Base-by-base conservation (phyloP, 23 tunicate genomes). In the Phallusia fumigata region DNA sequence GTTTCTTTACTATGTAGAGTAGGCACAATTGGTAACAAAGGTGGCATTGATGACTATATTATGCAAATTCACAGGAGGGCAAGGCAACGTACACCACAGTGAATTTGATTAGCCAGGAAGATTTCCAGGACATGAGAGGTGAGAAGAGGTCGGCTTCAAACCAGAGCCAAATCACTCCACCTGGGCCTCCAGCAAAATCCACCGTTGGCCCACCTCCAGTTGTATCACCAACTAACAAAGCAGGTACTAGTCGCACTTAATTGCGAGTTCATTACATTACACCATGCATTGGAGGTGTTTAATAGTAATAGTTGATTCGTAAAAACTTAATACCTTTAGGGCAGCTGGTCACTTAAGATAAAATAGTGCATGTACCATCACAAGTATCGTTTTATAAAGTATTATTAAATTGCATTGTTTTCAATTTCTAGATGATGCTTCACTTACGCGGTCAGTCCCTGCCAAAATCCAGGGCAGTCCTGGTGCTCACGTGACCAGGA, bases 141-240 rank as follows among this genome's bases (percentile, higher is more conserved):
- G 80, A 33, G 12, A 49, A 78, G 19, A 45, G 80, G 65, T 65
- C 44, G 24, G 32, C 84, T 32, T 50, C 76, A 18, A 89, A 84
- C 64, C 78, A 52, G 35, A 93, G 92, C 36, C 98, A 93, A 74
- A 88, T 85, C 65, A 93, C 98, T 15, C 98, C 98, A 3, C 98
- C 98, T 1, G 93, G 89, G 13, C 98, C 98, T 19, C 88, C 98
- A 8, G 44, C 81, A 16, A 87, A 87, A 49, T 21, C 91, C 0
- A 31, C 82, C 6, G 75, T 76, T 40, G 91, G 91, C 22, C 85
- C 91, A 19, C 77, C 91, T 33, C 74, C 91, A 1, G 72, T 76
- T 34, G 75, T 83, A 24, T 58, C 69, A 6, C 69, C 69, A 1
- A 21, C 69, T 13, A 58, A 22, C 69, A 58, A 58, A 58, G 3